phyloP scores from a whole-genome alignment of 2,797 vertebrate species.

The Chiloscyllium punctatum region DNA sequence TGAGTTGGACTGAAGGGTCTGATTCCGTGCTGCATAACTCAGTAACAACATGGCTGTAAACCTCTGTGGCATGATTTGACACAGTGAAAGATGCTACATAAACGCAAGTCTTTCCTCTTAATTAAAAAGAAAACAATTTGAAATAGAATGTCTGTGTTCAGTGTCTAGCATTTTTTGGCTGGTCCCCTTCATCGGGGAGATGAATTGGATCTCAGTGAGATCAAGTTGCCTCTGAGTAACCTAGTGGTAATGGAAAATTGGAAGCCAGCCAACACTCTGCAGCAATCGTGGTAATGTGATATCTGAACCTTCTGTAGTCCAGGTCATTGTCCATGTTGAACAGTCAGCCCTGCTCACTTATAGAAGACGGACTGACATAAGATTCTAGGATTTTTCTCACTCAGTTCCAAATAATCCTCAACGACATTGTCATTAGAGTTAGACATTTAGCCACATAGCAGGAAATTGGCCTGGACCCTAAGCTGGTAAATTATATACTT shows the following conservation, averaged over 20 bases:
- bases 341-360: neutral
- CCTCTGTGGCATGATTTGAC: neutral
- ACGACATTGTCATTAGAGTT: neutral
- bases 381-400: neutral
- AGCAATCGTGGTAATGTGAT: neutral
- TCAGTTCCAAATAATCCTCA: neutral
- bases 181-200: neutral
- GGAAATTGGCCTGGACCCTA: neutral
- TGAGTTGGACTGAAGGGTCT: no score
- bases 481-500: neutral
- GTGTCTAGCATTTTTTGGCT: neutral
- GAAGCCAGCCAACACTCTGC: neutral
- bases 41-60: neutral
- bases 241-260: conserved; percentile 27
- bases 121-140: neutral
- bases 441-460: neutral
- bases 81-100: neutral
- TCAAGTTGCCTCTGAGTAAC: neutral
- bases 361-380: neutral
- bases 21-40: no score
- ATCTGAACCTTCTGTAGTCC: neutral
- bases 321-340: neutral
- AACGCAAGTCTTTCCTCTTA: neutral
- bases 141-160: no score
- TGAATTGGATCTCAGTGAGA: neutral